Evolutionary conservation across 1,140 invertebrate genomes (phyloP), one percentile per base, ranked within the genome.

Genomic region (Tribolium madens): DNA sequence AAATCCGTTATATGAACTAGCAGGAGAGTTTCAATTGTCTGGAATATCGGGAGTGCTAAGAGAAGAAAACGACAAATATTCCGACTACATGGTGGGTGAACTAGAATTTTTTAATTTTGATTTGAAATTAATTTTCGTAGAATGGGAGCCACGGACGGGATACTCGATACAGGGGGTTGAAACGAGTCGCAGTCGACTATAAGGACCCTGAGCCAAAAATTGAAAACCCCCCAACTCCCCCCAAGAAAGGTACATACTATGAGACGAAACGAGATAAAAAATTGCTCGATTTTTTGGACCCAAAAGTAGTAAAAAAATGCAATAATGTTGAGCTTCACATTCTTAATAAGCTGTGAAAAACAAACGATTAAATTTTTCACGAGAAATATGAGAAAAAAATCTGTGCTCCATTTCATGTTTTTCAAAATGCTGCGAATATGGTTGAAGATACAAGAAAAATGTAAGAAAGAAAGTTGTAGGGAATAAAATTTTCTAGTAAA

Each of bases 21-120:
- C 79, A 26, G 77, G 78, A 7, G 82, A 84, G 48, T 82, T 84
- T n/a, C 78, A 83, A 68, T 68, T 84, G 6, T 80, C 78, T 21
- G 81, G 80, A 18, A 74, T 81, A 31, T 75, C 53, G 50, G 76
- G 70, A 53, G 75, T 71, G 13, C 73, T 73, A 53, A 69, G 47
- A 4, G 68, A 71, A 0, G 68, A 71, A 17, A 26, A 33, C 17
- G 68, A 71, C 1, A 71, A 71, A 71, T 47, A 13, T 7, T n/a
- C 14, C 2, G 64, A 70, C 12, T 5, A 10, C 3, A 46, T n/a
- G 15, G 14, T 26, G 6, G 68, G 36, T 18, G 47, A n/a, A 47
- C 3, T 9, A 21, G 2, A 64, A 10, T 64, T 64, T 64, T 57
- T 4, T 10, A 6, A 64, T 64, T 64, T 64, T 9, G 1, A 57